Evolutionary conservation across 1,140 invertebrate genomes (phyloP).

Genomic region (Panagrolaimus sp.): DNA sequence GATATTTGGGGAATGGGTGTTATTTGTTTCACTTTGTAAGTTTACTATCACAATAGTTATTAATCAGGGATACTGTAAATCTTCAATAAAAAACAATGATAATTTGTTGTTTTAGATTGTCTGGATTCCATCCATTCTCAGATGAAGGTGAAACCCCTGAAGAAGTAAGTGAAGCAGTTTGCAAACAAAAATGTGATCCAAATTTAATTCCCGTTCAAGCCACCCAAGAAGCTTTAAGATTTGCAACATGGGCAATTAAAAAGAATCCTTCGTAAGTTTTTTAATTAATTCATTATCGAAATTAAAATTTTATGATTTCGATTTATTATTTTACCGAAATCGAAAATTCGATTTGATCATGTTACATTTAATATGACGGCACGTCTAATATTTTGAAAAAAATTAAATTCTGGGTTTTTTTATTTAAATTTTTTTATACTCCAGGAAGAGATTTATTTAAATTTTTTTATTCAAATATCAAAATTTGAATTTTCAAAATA

Average conservation of each 20-base stretch:
- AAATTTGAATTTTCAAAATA: too few species aligned
- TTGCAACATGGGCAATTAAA: conserved; percentile 90
- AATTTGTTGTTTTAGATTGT: conserved; percentile 65
- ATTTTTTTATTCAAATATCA: too few species aligned
- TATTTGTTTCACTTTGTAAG: conserved; percentile 78
- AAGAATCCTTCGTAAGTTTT: conserved; percentile 61
- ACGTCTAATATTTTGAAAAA: too few species aligned
- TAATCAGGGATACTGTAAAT: not conserved
- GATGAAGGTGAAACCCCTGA: conserved; percentile 69
- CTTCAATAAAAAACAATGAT: not conserved
- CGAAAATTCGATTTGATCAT: too few species aligned
- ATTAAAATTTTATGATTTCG: conserved; percentile 17
- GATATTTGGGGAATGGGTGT: conserved; percentile 94
- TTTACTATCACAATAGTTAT: conserved; percentile 12
- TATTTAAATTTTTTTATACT: too few species aligned
- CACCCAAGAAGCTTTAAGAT: conserved; percentile 84
- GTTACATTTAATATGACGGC: too few species aligned
- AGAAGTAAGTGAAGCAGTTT: conserved; percentile 83
- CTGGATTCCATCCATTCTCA: conserved; percentile 83
- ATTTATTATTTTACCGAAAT: too few species aligned
- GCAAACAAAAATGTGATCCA: conserved; percentile 84
- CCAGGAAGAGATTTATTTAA: too few species aligned
- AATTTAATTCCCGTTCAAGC: conserved; percentile 88
- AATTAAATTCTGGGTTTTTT: too few species aligned
- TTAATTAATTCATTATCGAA: conserved; percentile 6